Evolutionary conservation across 2,797 vertebrate genomes (phyloP), one percentile per base, ranked within the genome.

Genomic region (Mareca penelope): DNA sequence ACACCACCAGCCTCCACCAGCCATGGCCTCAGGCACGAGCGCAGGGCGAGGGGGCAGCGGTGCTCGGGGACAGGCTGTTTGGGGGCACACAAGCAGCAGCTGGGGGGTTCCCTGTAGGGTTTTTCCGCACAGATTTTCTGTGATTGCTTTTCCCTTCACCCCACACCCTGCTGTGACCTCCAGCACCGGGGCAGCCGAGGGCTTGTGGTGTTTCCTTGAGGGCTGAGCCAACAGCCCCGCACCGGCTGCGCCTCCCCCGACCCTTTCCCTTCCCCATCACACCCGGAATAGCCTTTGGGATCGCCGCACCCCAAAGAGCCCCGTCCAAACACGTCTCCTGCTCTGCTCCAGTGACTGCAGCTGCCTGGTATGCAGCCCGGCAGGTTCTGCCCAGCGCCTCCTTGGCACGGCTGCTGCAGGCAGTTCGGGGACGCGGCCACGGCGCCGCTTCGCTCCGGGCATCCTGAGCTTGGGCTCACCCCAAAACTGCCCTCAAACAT

Each of bases 11-110:
- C 26, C 59, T 42, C 46, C 23, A 64, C 57, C 84, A 85, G 82
- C 75, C 75, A 22, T 24, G 57, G 48, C 65, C 46, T 15, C 3
- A 50, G 37, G 65, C 1, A 1, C 50, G 56, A 24, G 8, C 13
- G 29, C 1, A 1, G 26, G 82, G 61, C 68, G 31, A 40, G 40
- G 61, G 73, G 50, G 57, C 65, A 57, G 52, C 71, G 42, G 11
- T 64, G 64, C 61, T 44, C 6, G 1, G 2, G 1, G 2, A 2
- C 26, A 4, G 28, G 42, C 50, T 6, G 1, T 12, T 16, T 4
- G 44, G 52, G 26, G 70, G 39, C 55, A 70, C 69, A n/a, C 0
- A 79, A 68, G 21, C 2, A 13, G 59, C 52, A 31, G 39, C 0
- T 55, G 53, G 29, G 53, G 52, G 53, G 53, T 8, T 50, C 48